Base-by-base conservation (phyloP, 92 coral and sea anemone genomes). In the Palythoa grandis region DNA sequence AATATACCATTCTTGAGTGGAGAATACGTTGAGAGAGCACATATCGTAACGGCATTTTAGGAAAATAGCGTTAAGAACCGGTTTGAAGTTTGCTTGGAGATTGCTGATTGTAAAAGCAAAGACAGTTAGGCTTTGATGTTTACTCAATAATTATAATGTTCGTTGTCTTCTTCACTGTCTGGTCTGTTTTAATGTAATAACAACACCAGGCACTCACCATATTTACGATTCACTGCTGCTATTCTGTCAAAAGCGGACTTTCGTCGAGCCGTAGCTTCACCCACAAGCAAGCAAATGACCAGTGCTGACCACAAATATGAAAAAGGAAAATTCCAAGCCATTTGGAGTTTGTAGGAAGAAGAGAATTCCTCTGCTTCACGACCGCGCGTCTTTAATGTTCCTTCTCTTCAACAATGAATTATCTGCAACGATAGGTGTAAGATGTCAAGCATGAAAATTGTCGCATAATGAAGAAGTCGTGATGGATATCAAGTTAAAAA, bases 171-270 rank as follows among this genome's bases (percentile, higher is more conserved):
- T 61, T 47, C 40, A 12, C 47, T 52, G 67, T 53, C 57, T 80
- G 53, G 43, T 25, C 70, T 66, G 85, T 70, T 63, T 19, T 63
- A 79, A 24, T 40, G 9, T 63, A 6, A 63, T 63, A 63, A 63
- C 19, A 63, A 63, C 69, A 23, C 23, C 69, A 63, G 69, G 25
- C 17, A 72, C 93, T 90, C 71, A 92, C 95, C 95, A 63, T 92
- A 92, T 47, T 79, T 82, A 19, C 85, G 20, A 71, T 92, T 92
- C 25, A 92, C 86, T 65, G 69, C 83, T 54, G 88, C 89, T 77
- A 92, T 92, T 83, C 90, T 74, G 47, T 89, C 95, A 92, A 92
- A 92, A 6, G 95, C 95, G 43, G 91, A 72, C 56, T 25, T 79
- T 54, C 74, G 91, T 56, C 76, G 67, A 48, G 85, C 74, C 72